These are phyloP conservation scores for Eunapius fragilis DNA, from an alignment of 37 sponge, comb jelly and placozoan species.

Conservation along the genomic window DNA sequence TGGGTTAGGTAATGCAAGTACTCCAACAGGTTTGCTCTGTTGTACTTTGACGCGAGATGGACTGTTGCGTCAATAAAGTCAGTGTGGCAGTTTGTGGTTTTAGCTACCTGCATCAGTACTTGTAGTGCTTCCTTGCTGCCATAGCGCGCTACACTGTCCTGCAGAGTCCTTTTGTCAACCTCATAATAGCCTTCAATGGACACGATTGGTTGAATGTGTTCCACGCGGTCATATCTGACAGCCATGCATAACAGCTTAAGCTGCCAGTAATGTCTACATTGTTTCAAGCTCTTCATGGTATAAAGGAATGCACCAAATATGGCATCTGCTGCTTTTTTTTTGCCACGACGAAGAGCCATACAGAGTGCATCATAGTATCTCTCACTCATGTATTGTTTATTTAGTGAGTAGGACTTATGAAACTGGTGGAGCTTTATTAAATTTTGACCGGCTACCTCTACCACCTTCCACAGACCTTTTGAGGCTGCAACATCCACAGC, in stretches of 20 bases:
- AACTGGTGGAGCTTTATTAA: not conserved
- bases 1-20: not conserved
- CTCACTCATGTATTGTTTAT: not conserved
- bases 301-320: not conserved
- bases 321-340: not conserved
- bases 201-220: not conserved
- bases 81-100: not conserved
- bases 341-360: not conserved
- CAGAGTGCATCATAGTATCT: not conserved
- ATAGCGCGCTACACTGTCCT: not conserved
- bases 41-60: not conserved
- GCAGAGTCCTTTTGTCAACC: not conserved
- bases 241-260: not conserved
- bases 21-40: not conserved
- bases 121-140: not conserved
- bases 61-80: not conserved
- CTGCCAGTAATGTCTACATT: not conserved
- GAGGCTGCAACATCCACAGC: not conserved
- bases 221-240: not conserved
- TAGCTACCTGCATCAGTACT: not conserved
- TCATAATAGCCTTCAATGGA: not conserved
- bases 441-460: not conserved
- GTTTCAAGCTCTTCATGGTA: not conserved
- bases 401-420: not conserved
- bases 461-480: conserved; percentile 29